Percentiles rank a stretch among this genome's conserved stretches.
Evolutionary conservation across 1,140 invertebrate species (phyloP).

Genomic region (Rhagoletis pomonella): DNA sequence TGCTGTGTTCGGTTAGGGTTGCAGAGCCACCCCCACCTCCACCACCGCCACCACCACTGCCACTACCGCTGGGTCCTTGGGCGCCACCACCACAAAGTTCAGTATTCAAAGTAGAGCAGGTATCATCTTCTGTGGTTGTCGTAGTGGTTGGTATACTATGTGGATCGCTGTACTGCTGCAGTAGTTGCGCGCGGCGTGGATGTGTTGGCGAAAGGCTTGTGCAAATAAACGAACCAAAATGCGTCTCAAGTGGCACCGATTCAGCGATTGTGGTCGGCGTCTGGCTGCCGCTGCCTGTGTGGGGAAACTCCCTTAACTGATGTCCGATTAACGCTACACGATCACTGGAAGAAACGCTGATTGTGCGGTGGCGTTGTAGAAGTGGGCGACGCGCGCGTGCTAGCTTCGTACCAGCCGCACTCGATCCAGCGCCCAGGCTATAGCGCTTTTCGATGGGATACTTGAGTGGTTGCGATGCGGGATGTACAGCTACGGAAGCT

Average conservation of each 20-base stretch:
- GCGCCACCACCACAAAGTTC: constrained; percentile 62
- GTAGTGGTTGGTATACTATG: constrained; percentile 69
- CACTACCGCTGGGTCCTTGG: constrained; percentile 10
- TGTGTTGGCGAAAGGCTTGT: constrained; percentile 62
- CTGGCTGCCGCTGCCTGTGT: constrained; percentile 53
- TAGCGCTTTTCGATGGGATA: constrained; percentile 62
- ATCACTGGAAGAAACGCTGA: constrained; percentile 64
- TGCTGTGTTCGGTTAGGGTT: constrained; percentile 69
- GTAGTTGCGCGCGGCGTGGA: constrained; percentile 63
- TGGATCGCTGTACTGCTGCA: constrained; percentile 72
- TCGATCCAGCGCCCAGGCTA: constrained; percentile 62
- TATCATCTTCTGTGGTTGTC: constrained; percentile 68
- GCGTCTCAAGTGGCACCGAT: constrained; percentile 64
- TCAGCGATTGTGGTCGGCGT: constrained; percentile 31
- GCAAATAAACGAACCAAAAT: constrained; percentile 66
- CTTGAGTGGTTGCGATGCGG: background rate
- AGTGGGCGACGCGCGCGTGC: constrained; percentile 62
- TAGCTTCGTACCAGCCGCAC: background rate
- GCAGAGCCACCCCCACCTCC: constrained; percentile 60
- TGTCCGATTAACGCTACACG: constrained; percentile 60
- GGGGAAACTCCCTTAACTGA: constrained; percentile 56
- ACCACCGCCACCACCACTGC: constrained; percentile 6
- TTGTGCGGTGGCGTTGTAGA: constrained; percentile 69
- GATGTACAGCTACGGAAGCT: background rate
- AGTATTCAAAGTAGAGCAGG: constrained; percentile 70